Conservation (phyloP, 2,888 invertebrate species). For the Agriopis aurantiaria region DNA sequence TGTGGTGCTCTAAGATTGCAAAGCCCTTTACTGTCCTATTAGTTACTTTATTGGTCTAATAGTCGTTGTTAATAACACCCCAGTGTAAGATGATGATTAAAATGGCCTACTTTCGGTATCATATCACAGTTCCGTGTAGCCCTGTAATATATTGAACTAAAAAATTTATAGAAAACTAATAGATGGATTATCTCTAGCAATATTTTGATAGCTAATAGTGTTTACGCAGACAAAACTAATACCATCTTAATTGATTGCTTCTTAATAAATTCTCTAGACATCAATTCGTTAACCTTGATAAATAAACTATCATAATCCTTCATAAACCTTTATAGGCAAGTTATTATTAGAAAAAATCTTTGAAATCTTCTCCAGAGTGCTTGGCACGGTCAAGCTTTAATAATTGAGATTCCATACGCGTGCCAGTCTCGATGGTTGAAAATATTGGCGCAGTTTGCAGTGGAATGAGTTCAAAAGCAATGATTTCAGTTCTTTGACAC, state of each 20-base stretch:
- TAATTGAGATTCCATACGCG: slow-evolving; percentile 66
- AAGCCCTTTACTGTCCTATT: too few relatives aligned
- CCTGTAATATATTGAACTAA: not conserved
- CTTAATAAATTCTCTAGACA: slow-evolving; percentile 38
- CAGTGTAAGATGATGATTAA: too few relatives aligned
- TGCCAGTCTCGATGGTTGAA: slow-evolving; percentile 62
- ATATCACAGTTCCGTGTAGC: too few relatives aligned
- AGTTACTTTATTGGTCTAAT: too few relatives aligned
- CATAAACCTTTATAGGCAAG: slow-evolving; percentile 24
- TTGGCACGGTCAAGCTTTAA: slow-evolving; percentile 54
- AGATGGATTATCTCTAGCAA: slow-evolving; percentile 3
- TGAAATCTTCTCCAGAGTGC: slow-evolving; percentile 39
- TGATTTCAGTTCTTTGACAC: not conserved
- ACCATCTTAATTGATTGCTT: slow-evolving; percentile 34
- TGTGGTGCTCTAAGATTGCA: too few relatives aligned
- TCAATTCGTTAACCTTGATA: slow-evolving; percentile 31
- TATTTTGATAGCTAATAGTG: slow-evolving; percentile 7
- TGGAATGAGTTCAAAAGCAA: slow-evolving; percentile 7
- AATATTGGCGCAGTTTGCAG: slow-evolving; percentile 59
- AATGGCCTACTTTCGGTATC: too few relatives aligned
- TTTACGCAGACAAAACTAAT: slow-evolving; percentile 20
- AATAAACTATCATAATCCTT: slow-evolving; percentile 24
- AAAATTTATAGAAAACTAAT: too few relatives aligned
- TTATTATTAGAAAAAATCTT: slow-evolving; percentile 32
- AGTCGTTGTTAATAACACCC: too few relatives aligned